These are phyloP conservation scores for Drosophila nigrodunni DNA, from an alignment of 1,140 invertebrate species.

Conservation along the genomic window DNA sequence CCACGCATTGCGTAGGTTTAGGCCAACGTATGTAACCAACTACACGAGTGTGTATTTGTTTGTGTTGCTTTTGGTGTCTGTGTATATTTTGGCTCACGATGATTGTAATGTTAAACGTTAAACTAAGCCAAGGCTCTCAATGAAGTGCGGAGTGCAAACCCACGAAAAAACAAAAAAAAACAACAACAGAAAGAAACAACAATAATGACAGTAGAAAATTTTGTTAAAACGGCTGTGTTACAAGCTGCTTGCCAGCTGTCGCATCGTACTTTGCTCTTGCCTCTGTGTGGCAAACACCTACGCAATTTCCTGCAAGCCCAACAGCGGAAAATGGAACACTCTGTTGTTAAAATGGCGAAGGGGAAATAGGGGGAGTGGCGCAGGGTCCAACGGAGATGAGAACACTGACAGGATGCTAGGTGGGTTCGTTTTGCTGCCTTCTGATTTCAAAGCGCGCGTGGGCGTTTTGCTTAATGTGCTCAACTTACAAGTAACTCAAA, in stretches of 20 bases:
- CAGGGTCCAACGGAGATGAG: constrained; percentile 40
- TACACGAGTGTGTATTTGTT: constrained; percentile 24
- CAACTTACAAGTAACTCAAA: constrained; percentile 42
- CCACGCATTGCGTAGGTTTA: constrained; percentile 59
- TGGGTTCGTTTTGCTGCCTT: constrained; percentile 30
- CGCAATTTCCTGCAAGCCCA: constrained; percentile 78
- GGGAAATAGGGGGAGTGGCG: constrained; percentile 19
- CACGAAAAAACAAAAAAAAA: constrained; percentile 13
- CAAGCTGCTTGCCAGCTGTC: constrained; percentile 28
- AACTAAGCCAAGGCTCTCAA: constrained; percentile 57
- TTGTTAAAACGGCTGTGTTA: constrained; percentile 24
- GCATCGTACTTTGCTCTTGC: constrained; percentile 1
- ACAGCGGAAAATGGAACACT: constrained; percentile 66
- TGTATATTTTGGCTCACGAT: constrained; percentile 32
- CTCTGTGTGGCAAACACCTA: constrained; percentile 68
- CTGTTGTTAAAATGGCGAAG: constrained; percentile 37
- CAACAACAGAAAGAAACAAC: not conserved
- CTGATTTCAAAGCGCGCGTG: constrained; percentile 42
- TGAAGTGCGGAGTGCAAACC: constrained; percentile 51
- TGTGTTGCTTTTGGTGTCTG: not conserved
- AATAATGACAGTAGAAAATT: constrained; percentile 16
- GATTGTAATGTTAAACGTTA: constrained; percentile 74
- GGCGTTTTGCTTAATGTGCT: constrained; percentile 57
- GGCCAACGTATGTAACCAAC: constrained; percentile 14
- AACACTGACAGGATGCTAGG: constrained; percentile 46